Evolutionary conservation across 30 jellyfish, hydroid and myxozoan genomes (phyloP).

Genomic region (Clytia hemisphaerica): DNA sequence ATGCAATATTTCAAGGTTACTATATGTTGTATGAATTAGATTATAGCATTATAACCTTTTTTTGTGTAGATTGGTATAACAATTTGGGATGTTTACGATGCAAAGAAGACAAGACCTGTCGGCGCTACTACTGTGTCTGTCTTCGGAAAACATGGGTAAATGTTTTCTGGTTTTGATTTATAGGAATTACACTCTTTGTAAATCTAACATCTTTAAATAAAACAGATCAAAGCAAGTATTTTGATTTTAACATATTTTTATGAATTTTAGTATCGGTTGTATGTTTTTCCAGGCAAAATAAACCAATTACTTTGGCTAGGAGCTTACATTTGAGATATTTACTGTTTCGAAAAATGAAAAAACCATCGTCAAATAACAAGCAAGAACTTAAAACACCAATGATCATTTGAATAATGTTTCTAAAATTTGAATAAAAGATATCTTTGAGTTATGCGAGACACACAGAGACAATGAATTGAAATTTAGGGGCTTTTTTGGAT

Average conservation of each 20-base stretch:
- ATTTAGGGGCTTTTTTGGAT: no score
- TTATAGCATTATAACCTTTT: neutral
- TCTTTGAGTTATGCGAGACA: no score
- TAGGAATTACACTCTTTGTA: neutral
- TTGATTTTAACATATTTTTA: neutral
- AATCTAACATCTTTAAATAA: neutral
- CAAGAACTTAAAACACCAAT: no score
- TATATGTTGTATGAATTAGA: no score
- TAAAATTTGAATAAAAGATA: no score
- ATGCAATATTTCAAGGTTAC: neutral
- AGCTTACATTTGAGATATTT: no score
- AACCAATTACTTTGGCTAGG: no score
- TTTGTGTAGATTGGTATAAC: slow-evolving; percentile 67
- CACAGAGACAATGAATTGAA: no score
- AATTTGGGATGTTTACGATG: slow-evolving; percentile 88
- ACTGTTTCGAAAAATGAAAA: no score
- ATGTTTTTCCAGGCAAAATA: no score
- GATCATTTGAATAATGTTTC: no score
- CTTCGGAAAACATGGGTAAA: slow-evolving; percentile 93
- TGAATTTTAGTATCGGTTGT: neutral
- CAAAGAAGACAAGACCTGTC: slow-evolving; percentile 57
- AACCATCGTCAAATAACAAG: no score
- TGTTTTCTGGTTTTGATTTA: neutral
- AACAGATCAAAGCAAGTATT: neutral
- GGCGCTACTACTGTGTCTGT: slow-evolving; percentile 94